Evolutionary conservation across 2,113 vertebrate genomes (phyloP).

Genomic region (Toxostoma redivivum): DNA sequence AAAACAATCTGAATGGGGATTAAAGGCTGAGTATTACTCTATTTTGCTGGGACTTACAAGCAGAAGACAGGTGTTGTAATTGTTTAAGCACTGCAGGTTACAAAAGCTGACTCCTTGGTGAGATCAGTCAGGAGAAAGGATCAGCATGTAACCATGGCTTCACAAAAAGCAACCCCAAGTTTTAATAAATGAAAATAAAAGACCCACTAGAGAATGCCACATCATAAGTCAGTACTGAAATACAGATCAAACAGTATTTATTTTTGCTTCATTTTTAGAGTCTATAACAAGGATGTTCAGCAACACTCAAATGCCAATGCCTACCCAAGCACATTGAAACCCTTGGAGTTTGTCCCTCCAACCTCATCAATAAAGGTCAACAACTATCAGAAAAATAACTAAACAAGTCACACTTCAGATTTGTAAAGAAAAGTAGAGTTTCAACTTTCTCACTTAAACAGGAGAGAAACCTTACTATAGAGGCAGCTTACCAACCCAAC

Average conservation of each 20-base stretch:
- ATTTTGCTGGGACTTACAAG: background rate
- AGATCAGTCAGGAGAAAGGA: background rate
- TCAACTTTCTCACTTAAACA: background rate
- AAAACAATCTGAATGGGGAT: background rate
- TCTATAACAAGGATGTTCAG: constrained; percentile 20
- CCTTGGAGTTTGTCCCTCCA: background rate
- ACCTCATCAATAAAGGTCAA: background rate
- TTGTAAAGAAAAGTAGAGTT: background rate
- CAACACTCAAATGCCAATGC: background rate
- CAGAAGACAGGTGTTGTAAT: background rate
- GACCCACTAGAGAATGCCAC: background rate
- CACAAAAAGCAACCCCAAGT: background rate
- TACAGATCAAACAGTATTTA: constrained; percentile 39
- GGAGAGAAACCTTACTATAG: background rate
- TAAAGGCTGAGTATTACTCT: background rate
- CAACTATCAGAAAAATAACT: constrained; percentile 2
- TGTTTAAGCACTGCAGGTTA: background rate
- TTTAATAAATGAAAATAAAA: background rate
- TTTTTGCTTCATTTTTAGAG: constrained; percentile 32
- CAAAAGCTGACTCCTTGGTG: background rate
- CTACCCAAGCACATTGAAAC: background rate
- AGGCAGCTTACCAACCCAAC: background rate
- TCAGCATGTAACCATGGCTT: background rate
- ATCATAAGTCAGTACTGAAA: background rate
- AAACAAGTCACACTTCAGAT: constrained; percentile 24